Conservation (phyloP, 2,888 invertebrate species). For the Gymnocheta viridis region DNA sequence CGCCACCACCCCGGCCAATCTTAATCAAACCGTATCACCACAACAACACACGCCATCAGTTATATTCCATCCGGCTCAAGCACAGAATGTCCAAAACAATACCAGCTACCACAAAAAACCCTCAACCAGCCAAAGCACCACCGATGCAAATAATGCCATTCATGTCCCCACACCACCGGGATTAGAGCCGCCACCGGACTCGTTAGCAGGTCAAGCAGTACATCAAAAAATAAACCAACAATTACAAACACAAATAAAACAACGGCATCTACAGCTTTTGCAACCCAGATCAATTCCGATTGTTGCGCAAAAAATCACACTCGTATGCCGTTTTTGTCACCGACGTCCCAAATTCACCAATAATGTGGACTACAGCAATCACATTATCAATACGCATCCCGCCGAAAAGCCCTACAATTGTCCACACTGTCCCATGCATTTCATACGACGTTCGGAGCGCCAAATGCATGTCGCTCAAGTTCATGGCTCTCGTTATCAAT, state of each 20-base stretch:
- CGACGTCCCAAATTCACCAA: conserved; percentile 78
- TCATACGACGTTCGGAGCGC: conserved; percentile 75
- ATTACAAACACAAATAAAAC: conserved; percentile 64
- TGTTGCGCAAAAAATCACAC: conserved; percentile 69
- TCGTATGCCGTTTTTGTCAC: conserved; percentile 78
- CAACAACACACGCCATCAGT: conserved; percentile 39
- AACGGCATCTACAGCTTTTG: conserved; percentile 61
- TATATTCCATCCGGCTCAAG: conserved; percentile 28
- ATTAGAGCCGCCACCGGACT: neutral
- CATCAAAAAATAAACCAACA: conserved; percentile 59
- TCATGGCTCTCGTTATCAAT: conserved; percentile 77
- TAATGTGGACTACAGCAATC: conserved; percentile 78
- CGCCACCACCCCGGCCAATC: conserved; percentile 21
- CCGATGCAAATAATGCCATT: neutral
- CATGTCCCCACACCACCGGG: neutral
- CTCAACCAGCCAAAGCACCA: neutral
- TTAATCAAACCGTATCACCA: conserved; percentile 25
- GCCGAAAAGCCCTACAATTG: conserved; percentile 77
- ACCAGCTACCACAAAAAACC: neutral
- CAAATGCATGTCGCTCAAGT: conserved; percentile 76
- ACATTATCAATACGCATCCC: conserved; percentile 78
- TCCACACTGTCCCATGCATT: conserved; percentile 76
- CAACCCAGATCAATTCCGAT: conserved; percentile 63
- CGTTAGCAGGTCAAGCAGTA: neutral
- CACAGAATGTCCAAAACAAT: neutral